Base-by-base conservation (phyloP, 1,140 invertebrate genomes). In the Chrysoperla carnea region DNA sequence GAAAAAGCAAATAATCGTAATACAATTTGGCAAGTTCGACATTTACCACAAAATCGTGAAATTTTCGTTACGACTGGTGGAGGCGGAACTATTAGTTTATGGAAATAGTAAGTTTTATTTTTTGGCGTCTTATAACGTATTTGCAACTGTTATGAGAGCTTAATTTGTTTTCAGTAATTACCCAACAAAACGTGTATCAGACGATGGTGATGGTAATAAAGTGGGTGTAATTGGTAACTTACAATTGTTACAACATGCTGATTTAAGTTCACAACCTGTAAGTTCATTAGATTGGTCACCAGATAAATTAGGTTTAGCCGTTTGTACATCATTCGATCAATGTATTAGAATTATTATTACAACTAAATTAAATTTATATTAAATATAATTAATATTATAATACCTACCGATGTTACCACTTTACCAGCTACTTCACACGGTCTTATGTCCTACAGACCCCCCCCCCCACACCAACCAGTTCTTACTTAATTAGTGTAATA, bases 11-110 rank as follows among this genome's bases (percentile, higher is more conserved):
- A 57, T 2, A 67, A 64, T 0, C 63, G 67, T 15, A 59, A 78
- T 45, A 91, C 87, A 1, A 70, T 96, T 35, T 95, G 91, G 92
- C 61, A 73, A 28, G 82, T 74, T 2, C 72, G 75, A 37, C 91
- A 95, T 69, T 62, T 95, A 37, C 91, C 91, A 1, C 91, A 96
- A 64, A 94, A 95, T 60, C 69, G 91, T 40, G 91, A 96, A 58
- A 60, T 96, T n/a, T 95, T 95, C 58, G 73, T 85, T 50, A 93
- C 91, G 0, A 79, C 80, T 50, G 87, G 89, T 7, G 91, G 92
- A 8, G 77, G 75, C 55, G 92, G 91, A 27, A 81, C 85, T 13
- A 56, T 95, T 2, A 76, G 78, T 52, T 62, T 96, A 9, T 96
- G 91, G 91, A 86, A 94, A 74, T 96, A 96, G 85, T 90, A 68